These are phyloP conservation scores for human DNA, from an alignment of 2,113 vertebrate genomes.

Conservation along the genomic window GRCh38 chr5:94876501-94877000, in stretches of 20 bases:
- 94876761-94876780: not conserved
- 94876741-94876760: not conserved
- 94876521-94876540: not conserved
- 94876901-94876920: conserved; percentile 33
- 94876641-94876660: not conserved
- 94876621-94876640: not conserved
- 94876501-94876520: conserved; percentile 10
- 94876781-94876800: not conserved
- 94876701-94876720: not conserved
- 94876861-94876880: conserved; percentile 42
- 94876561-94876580: not conserved
- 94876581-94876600: not conserved
- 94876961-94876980: conserved; percentile 4
- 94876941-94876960: not conserved
- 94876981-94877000: conserved; percentile 50
- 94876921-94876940: conserved; percentile 36
- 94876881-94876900: conserved; percentile 44
- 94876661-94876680: not conserved
- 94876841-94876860: conserved; percentile 45
- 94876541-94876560: not conserved
- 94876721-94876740: not conserved
- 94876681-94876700: not conserved
- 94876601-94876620: not conserved
- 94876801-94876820: conserved; percentile 40
- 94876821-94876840: conserved; percentile 36